These are phyloP conservation scores for Esperia sulphurella DNA, from an alignment of 2,888 invertebrate genomes.

Conservation along the genomic window DNA sequence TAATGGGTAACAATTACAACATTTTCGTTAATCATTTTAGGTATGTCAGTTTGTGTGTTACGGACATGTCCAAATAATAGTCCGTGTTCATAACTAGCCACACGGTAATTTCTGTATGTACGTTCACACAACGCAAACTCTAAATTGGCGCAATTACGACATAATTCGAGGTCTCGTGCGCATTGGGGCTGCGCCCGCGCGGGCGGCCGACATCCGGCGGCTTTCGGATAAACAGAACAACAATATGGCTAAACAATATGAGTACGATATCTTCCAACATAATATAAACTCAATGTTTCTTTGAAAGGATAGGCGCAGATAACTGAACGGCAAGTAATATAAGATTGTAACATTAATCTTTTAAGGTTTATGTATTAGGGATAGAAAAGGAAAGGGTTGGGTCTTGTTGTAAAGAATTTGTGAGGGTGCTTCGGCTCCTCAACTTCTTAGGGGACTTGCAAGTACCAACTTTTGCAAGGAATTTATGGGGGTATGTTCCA, in stretches of 20 bases:
- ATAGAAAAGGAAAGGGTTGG: too few species aligned
- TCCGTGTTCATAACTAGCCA: background rate
- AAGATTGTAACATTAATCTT: too few species aligned
- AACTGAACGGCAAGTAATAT: too few species aligned
- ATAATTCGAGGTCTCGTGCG: constrained; percentile 24
- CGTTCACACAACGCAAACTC: constrained; percentile 10
- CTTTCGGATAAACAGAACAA: constrained; percentile 2
- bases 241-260: background rate
- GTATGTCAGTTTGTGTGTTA: background rate
- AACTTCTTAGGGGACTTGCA: too few species aligned
- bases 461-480: too few species aligned
- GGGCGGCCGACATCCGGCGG: constrained; percentile 8
- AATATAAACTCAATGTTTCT: too few species aligned
- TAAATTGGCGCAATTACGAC: constrained; percentile 26
- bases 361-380: too few species aligned
- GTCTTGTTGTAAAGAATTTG: too few species aligned
- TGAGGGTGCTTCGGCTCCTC: too few species aligned
- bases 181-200: constrained; percentile 3
- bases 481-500: too few species aligned
- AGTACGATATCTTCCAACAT: too few species aligned
- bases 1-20: background rate
- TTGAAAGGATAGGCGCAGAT: too few species aligned
- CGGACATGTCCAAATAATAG: constrained; percentile 5
- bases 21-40: background rate
- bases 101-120: constrained; percentile 7